phyloP scores from a whole-genome alignment of 2,888 invertebrate genomes.

The Caenorhabditis zanzibari region DNA sequence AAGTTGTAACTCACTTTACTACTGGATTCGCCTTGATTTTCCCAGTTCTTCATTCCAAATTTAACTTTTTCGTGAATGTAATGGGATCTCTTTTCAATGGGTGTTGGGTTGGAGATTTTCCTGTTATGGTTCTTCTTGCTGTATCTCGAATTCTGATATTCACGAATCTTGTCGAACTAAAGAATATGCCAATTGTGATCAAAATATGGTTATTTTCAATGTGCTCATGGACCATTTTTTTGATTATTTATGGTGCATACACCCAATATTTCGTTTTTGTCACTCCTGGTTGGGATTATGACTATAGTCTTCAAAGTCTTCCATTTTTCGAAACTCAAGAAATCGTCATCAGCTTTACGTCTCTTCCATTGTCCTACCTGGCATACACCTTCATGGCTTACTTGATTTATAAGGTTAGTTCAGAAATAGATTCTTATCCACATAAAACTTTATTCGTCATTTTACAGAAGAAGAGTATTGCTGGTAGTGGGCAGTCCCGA shows the following conservation, averaged over 20 bases:
- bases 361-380: background rate
- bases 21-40: slow-evolving; percentile 13
- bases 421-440: too few relatives aligned
- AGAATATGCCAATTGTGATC: slow-evolving; percentile 6
- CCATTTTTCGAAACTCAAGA: slow-evolving; percentile 1
- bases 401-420: slow-evolving; percentile 9
- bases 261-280: slow-evolving; percentile 34
- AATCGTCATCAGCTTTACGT: background rate
- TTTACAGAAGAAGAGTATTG: background rate
- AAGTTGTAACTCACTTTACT: slow-evolving; percentile 7
- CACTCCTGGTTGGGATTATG: slow-evolving; percentile 29
- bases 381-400: slow-evolving; percentile 6
- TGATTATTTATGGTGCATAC: slow-evolving; percentile 23
- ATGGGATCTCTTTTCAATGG: slow-evolving; percentile 45
- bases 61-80: background rate
- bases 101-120: slow-evolving; percentile 57
- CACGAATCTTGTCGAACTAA: background rate
- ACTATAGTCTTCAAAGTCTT: background rate
- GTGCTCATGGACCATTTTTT: background rate
- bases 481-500: background rate
- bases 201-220: background rate
- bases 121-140: slow-evolving; percentile 46
- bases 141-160: slow-evolving; percentile 45
- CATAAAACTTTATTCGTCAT: too few relatives aligned
- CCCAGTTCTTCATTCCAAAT: slow-evolving; percentile 1